Conservation (phyloP, 2,113 vertebrate genomes). For the Microcebus murinus region DNA sequence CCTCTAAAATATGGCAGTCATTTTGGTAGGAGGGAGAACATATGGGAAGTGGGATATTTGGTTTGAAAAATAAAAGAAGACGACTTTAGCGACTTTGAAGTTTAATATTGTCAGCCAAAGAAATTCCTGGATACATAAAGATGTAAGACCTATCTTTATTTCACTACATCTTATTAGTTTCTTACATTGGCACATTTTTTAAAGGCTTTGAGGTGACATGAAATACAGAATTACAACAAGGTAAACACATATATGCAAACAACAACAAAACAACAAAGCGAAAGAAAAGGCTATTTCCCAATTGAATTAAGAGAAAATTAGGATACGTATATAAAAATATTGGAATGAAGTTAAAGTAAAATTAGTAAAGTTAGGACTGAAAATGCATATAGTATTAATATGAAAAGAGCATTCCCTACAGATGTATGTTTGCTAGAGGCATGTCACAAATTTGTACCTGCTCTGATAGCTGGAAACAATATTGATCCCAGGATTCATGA, state of each 20-base stretch:
- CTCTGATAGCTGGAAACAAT: not conserved
- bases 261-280: not conserved
- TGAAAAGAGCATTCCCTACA: not conserved
- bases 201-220: not conserved
- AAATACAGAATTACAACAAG: not conserved
- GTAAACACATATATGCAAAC: not conserved
- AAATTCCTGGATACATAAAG: not conserved
- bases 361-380: not conserved
- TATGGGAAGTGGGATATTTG: not conserved
- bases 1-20: not conserved
- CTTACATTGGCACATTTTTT: not conserved
- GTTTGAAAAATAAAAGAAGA: not conserved
- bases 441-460: not conserved
- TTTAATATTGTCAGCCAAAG: not conserved
- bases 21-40: not conserved
- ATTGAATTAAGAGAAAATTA: not conserved
- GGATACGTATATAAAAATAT: not conserved
- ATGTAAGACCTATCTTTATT: not conserved
- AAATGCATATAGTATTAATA: not conserved
- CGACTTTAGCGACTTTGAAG: not conserved
- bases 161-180: not conserved
- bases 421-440: not conserved
- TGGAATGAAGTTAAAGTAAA: not conserved
- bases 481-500: not conserved
- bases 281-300: not conserved